phyloP scores from a whole-genome alignment of 2,113 vertebrate species.

The Anhinga anhinga region DNA sequence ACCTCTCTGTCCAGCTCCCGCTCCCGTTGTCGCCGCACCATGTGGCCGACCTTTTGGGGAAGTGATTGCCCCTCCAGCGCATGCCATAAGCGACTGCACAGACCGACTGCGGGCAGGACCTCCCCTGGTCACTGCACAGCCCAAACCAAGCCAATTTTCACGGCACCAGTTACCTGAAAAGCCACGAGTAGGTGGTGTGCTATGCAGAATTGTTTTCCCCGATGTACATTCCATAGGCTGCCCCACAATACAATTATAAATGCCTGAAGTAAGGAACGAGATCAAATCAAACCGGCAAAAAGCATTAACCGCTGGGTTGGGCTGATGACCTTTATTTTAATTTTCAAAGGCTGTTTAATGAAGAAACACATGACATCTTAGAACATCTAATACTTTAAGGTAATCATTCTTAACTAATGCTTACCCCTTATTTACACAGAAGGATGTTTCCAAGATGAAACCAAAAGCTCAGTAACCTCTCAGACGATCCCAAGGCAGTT shows the following conservation, averaged over 20 bases:
- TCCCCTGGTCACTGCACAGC: rapidly evolving
- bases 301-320: not conserved
- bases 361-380: not conserved
- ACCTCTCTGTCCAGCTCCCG: rapidly evolving
- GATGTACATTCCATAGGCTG: not conserved
- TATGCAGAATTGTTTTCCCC: not conserved
- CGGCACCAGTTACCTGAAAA: rapidly evolving
- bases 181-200: not conserved
- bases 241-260: not conserved
- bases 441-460: not conserved
- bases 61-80: rapidly evolving
- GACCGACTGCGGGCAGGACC: rapidly evolving
- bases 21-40: rapidly evolving
- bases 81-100: too few relatives aligned
- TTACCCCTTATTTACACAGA: not conserved
- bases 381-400: not conserved
- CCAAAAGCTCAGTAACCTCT: not conserved
- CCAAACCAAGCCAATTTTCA: not conserved
- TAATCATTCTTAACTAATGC: not conserved
- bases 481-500: not conserved
- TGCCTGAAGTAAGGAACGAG: not conserved
- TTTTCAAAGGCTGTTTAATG: not conserved
- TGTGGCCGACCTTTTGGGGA: rapidly evolving
- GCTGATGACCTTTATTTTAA: not conserved
- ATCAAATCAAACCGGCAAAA: not conserved